Conservation (phyloP, 2,113 vertebrate species). For the Catagonus wagneri region DNA sequence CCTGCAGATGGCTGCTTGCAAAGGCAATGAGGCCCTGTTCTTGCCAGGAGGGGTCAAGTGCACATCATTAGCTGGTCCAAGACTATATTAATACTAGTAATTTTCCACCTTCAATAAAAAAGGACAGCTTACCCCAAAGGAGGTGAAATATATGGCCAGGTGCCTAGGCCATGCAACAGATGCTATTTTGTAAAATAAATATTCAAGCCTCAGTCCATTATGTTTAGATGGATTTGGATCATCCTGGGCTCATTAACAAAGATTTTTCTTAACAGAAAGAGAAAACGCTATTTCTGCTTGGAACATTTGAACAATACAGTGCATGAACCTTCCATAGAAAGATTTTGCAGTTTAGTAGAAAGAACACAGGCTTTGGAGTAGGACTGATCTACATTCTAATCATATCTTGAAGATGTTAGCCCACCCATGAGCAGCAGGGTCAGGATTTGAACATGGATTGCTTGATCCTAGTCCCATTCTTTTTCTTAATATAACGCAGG, state of each 20-base stretch:
- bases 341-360: background rate
- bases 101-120: constrained; percentile 61
- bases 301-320: background rate
- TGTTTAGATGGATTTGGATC: background rate
- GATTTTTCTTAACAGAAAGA: constrained; percentile 14
- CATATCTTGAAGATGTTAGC: background rate
- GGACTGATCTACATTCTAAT: background rate
- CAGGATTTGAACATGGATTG: background rate
- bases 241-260: background rate
- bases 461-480: background rate
- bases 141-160: constrained; percentile 15
- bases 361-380: background rate
- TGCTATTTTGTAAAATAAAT: background rate
- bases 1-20: constrained; percentile 57
- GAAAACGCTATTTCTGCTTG: background rate
- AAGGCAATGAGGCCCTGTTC: constrained; percentile 33
- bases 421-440: background rate
- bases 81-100: constrained; percentile 53
- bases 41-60: constrained; percentile 27
- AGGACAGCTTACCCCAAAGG: background rate
- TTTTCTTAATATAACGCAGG: background rate
- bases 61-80: constrained; percentile 31
- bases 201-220: background rate
- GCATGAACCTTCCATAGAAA: background rate
- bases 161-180: background rate